These are phyloP conservation scores for Numenius arquata DNA, from an alignment of 2,113 vertebrate genomes.

Conservation along the genomic window DNA sequence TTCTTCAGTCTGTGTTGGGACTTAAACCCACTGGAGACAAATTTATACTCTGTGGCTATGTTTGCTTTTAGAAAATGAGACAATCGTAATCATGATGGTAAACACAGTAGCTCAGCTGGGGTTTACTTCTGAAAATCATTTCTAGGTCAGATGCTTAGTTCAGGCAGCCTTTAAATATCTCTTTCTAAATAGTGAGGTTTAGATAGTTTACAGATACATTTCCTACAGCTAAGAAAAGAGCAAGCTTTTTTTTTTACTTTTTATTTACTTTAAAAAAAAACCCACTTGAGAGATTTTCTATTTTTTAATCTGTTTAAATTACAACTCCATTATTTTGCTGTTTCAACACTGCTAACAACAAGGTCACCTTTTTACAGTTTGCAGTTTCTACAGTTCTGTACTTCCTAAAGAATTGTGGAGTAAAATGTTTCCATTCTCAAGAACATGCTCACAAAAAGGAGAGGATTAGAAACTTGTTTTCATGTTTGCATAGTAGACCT, in stretches of 20 bases:
- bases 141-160: slow-evolving; percentile 60
- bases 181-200: slow-evolving; percentile 2
- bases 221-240: neutral
- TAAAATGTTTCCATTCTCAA: neutral
- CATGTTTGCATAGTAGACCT: neutral
- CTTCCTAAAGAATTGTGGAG: neutral
- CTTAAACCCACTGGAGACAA: slow-evolving; percentile 11
- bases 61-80: slow-evolving; percentile 63
- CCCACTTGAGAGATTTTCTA: neutral
- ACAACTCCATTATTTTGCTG: neutral
- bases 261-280: neutral
- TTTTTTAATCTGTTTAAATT: neutral
- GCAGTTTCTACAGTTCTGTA: neutral
- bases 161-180: slow-evolving; percentile 1
- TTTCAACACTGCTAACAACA: neutral
- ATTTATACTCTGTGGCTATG: slow-evolving; percentile 28
- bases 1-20: slow-evolving; percentile 26
- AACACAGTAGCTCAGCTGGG: slow-evolving; percentile 54
- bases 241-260: neutral
- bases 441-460: neutral
- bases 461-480: neutral
- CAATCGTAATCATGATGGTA: slow-evolving; percentile 32
- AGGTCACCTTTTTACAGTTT: neutral
- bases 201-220: neutral
- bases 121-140: slow-evolving; percentile 57